Conservation (phyloP, 2,113 vertebrate genomes). For the Anguilla japonica region DNA sequence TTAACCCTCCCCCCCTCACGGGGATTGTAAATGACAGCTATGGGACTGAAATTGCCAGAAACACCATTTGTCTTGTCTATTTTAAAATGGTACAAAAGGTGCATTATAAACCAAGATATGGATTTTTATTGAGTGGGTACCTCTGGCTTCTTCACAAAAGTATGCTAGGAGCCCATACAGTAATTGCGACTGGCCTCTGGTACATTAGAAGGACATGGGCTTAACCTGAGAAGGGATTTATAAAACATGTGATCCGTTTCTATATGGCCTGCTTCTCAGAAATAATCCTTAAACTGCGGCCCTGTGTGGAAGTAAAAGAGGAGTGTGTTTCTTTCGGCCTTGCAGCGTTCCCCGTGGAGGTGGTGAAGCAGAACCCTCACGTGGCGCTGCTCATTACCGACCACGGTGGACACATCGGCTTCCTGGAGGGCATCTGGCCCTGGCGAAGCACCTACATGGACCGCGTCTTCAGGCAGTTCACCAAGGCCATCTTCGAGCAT, state of each 20-base stretch:
- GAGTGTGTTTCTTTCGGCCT: slow-evolving; percentile 22
- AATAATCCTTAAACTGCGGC: neutral
- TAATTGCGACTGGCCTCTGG: neutral
- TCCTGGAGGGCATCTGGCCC: slow-evolving; percentile 96
- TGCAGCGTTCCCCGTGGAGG: slow-evolving; percentile 90
- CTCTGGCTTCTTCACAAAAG: neutral
- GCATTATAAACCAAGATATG: no score
- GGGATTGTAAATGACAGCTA: neutral
- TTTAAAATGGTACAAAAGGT: no score
- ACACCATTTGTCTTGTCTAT: neutral
- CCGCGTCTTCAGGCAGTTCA: slow-evolving; percentile 95
- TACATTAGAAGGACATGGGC: neutral
- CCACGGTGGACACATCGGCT: slow-evolving; percentile 95
- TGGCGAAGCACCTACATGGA: slow-evolving; percentile 97
- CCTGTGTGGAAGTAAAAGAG: neutral
- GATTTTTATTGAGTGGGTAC: neutral
- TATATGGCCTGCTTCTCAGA: neutral
- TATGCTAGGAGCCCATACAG: neutral
- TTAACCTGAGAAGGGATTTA: slow-evolving; percentile 3
- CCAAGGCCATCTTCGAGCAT: slow-evolving; percentile 88
- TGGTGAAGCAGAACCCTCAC: slow-evolving; percentile 94
- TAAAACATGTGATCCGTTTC: neutral
- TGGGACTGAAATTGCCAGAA: neutral
- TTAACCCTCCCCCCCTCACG: neutral
- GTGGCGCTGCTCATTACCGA: slow-evolving; percentile 91